Evolutionary conservation across 2,888 invertebrate species (phyloP).

Genomic region (Drosophila merina): DNA sequence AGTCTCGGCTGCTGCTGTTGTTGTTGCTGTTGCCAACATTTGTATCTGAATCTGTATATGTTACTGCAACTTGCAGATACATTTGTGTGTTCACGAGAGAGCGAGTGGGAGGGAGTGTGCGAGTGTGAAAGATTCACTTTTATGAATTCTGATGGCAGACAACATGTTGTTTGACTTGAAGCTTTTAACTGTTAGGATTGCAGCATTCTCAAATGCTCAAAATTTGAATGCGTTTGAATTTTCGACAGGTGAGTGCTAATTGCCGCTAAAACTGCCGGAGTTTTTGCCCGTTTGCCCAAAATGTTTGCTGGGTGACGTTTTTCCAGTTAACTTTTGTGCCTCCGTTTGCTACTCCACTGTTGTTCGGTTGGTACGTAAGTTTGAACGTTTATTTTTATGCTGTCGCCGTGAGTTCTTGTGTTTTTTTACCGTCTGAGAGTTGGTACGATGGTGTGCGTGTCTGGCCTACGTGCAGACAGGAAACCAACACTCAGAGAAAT

Average conservation of each 20-base stretch:
- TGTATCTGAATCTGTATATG: slow-evolving; percentile 43
- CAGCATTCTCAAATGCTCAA: background rate
- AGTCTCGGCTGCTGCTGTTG: slow-evolving; percentile 34
- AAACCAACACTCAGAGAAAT: slow-evolving; percentile 34
- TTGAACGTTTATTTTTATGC: slow-evolving; percentile 75
- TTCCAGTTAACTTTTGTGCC: slow-evolving; percentile 69
- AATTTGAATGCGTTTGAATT: slow-evolving; percentile 12
- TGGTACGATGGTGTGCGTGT: slow-evolving; percentile 58
- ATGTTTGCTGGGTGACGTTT: slow-evolving; percentile 67
- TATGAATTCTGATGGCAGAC: slow-evolving; percentile 52
- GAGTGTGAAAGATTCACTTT: slow-evolving; percentile 71
- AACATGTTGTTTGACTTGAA: slow-evolving; percentile 39
- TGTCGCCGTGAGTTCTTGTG: slow-evolving; percentile 73
- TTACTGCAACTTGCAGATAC: slow-evolving; percentile 11
- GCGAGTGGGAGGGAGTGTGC: slow-evolving; percentile 10
- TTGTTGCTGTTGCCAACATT: slow-evolving; percentile 43
- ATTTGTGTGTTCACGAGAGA: slow-evolving; percentile 18
- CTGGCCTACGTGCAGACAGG: slow-evolving; percentile 80
- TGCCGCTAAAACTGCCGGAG: slow-evolving; percentile 3
- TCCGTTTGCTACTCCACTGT: slow-evolving; percentile 27
- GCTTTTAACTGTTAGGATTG: slow-evolving; percentile 12
- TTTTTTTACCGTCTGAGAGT: slow-evolving; percentile 67
- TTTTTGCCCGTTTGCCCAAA: background rate
- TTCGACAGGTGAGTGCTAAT: slow-evolving; percentile 18
- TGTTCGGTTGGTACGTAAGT: slow-evolving; percentile 22